A percentile compares a stretch with the other conserved stretches of the same genome.
Conservation (phyloP, 1,140 invertebrate genomes). For the Cepaea nemoralis region DNA sequence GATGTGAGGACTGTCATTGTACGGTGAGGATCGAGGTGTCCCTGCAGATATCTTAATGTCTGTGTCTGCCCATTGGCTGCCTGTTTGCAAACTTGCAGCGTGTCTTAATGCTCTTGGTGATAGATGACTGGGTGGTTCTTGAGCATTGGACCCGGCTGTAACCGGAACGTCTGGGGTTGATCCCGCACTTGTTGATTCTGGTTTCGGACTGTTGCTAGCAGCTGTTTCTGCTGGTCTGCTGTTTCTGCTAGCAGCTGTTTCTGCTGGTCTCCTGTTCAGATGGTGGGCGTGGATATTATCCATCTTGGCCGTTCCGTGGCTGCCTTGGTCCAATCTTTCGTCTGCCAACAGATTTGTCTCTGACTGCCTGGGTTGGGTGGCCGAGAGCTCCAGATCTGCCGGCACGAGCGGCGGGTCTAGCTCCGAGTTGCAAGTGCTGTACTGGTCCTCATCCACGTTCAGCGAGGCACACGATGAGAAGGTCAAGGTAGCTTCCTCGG, state of each 20-base stretch:
- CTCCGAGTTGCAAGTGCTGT: constrained; percentile 4
- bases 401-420: neutral
- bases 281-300: neutral
- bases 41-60: neutral
- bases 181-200: neutral
- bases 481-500: neutral
- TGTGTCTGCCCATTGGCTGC: neutral
- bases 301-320: neutral
- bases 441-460: constrained; percentile 3
- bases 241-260: no score
- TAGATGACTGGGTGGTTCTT: neutral
- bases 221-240: neutral
- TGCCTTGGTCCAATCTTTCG: neutral
- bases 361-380: no score
- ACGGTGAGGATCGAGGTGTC: neutral
- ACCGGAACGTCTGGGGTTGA: neutral
- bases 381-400: neutral
- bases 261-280: neutral
- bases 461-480: constrained; percentile 8
- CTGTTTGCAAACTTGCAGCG: neutral
- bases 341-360: neutral
- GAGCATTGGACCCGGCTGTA: neutral
- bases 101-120: neutral
- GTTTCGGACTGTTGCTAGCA: no score
- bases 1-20: neutral